A percentile compares a stretch with the other conserved stretches of the same genome.
phyloP scores from a whole-genome alignment of 2,797 vertebrate genomes.

The Betta splendens region DNA sequence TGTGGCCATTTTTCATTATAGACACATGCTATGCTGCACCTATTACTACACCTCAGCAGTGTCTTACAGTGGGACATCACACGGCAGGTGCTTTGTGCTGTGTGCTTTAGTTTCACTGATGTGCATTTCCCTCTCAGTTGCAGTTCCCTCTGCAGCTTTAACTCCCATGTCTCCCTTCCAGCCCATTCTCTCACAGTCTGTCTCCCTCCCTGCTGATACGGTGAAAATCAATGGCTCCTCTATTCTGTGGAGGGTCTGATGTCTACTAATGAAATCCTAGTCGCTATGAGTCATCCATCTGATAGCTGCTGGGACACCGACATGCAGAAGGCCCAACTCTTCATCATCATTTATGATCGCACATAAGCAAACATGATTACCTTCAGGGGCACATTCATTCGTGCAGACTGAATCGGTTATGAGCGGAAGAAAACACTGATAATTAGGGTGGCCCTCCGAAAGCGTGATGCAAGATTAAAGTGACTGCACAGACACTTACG shows the following conservation, averaged over 20 bases:
- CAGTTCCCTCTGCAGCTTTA: constrained; percentile 23
- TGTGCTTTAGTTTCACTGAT: constrained; percentile 50
- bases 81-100: constrained; percentile 46
- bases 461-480: neutral
- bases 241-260: constrained; percentile 65
- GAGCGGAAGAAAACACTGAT: neutral
- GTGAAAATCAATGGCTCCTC: constrained; percentile 76
- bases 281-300: constrained; percentile 76
- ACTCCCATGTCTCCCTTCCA: constrained; percentile 34
- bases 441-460: constrained; percentile 3
- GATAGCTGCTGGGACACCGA: constrained; percentile 56
- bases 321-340: constrained; percentile 26
- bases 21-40: neutral
- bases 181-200: constrained; percentile 32
- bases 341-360: constrained; percentile 28
- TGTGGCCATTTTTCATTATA: constrained; percentile 15
- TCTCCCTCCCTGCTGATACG: constrained; percentile 56
- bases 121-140: constrained; percentile 33
- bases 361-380: constrained; percentile 5
- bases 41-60: constrained; percentile 14
- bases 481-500: neutral
- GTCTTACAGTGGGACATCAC: constrained; percentile 24
- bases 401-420: constrained; percentile 12
- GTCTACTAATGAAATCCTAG: constrained; percentile 79
- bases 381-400: constrained; percentile 4